phyloP scores from a whole-genome alignment of 2,113 vertebrate species.

The Siniperca chuatsi region DNA sequence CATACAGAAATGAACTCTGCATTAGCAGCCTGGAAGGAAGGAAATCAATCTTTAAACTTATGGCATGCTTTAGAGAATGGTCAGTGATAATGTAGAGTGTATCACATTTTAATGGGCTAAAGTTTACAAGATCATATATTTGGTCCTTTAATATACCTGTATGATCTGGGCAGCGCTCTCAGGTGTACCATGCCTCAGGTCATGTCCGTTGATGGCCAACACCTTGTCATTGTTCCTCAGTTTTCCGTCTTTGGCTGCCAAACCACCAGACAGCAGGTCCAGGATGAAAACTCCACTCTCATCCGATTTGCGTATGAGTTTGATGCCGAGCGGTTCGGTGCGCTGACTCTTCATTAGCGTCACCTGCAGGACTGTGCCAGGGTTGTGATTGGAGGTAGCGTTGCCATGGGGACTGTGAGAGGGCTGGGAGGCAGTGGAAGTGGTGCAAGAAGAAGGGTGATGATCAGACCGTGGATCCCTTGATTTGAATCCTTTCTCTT shows the following conservation, averaged over 20 bases:
- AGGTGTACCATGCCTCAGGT: conserved; percentile 92
- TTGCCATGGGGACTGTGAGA: conserved; percentile 67
- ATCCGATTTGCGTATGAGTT: conserved; percentile 91
- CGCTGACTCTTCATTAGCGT: conserved; percentile 89
- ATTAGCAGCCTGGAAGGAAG: background rate
- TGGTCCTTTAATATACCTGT: conserved; percentile 84
- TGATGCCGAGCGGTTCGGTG: conserved; percentile 90
- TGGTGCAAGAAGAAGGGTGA: conserved; percentile 63
- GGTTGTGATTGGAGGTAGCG: conserved; percentile 58
- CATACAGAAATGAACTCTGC: background rate
- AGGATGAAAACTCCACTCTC: conserved; percentile 93
- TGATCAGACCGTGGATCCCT: conserved; percentile 72
- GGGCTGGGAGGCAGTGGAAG: conserved; percentile 47
- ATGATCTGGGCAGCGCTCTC: conserved; percentile 95
- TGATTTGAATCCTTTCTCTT: conserved; percentile 92
- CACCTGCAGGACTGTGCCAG: conserved; percentile 88
- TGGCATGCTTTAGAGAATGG: background rate
- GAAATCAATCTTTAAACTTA: background rate
- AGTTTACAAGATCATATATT: background rate
- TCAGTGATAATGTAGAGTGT: background rate
- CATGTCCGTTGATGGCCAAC: conserved; percentile 92
- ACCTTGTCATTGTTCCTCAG: conserved; percentile 92
- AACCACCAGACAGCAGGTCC: conserved; percentile 90
- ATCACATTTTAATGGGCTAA: background rate
- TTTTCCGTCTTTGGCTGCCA: conserved; percentile 93